These are phyloP conservation scores for Sebastes glaucus DNA, from an alignment of 2,797 vertebrate species.

Conservation along the genomic window DNA sequence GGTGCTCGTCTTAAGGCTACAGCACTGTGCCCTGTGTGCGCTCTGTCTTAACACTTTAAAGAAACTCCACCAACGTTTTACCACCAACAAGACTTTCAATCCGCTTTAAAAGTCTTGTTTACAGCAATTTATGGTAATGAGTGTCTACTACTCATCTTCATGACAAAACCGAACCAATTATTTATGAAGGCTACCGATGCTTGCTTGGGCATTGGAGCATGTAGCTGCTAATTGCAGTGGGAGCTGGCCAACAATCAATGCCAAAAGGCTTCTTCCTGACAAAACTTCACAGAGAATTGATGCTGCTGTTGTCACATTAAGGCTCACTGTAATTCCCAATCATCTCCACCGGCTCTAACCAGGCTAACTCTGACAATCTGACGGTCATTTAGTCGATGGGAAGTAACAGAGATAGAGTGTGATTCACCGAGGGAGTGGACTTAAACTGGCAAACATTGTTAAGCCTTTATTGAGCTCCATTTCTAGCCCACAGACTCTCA, in stretches of 20 bases:
- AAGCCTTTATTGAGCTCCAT: slow-evolving; percentile 48
- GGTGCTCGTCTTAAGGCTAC: slow-evolving; percentile 2
- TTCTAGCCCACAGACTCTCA: slow-evolving; percentile 50
- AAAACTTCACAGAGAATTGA: slow-evolving; percentile 28
- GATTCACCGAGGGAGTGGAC: slow-evolving; percentile 40
- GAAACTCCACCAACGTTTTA: neutral
- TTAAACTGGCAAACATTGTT: slow-evolving; percentile 59
- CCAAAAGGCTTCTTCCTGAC: slow-evolving; percentile 28
- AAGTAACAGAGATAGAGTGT: slow-evolving; percentile 48
- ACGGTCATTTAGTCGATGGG: slow-evolving; percentile 50
- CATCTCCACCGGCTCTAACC: slow-evolving; percentile 28
- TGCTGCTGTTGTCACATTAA: slow-evolving; percentile 30
- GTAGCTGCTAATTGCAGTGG: slow-evolving; percentile 26
- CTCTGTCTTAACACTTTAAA: slow-evolving; percentile 10
- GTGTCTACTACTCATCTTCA: slow-evolving; percentile 21
- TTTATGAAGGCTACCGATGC: slow-evolving; percentile 5
- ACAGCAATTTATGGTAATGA: slow-evolving; percentile 7
- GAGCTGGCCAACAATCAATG: slow-evolving; percentile 38
- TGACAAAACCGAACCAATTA: slow-evolving; percentile 34
- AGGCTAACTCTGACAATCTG: slow-evolving; percentile 31
- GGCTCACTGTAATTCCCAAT: slow-evolving; percentile 33
- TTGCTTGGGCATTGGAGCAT: slow-evolving; percentile 3
- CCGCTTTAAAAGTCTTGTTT: slow-evolving; percentile 39
- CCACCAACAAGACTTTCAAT: slow-evolving; percentile 9
- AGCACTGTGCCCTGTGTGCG: neutral